Percentiles rank a stretch among this genome's conserved stretches.
These are phyloP conservation scores for Stenopsyche tienmushanensis DNA, from an alignment of 1,140 invertebrate genomes.

Conservation along the genomic window DNA sequence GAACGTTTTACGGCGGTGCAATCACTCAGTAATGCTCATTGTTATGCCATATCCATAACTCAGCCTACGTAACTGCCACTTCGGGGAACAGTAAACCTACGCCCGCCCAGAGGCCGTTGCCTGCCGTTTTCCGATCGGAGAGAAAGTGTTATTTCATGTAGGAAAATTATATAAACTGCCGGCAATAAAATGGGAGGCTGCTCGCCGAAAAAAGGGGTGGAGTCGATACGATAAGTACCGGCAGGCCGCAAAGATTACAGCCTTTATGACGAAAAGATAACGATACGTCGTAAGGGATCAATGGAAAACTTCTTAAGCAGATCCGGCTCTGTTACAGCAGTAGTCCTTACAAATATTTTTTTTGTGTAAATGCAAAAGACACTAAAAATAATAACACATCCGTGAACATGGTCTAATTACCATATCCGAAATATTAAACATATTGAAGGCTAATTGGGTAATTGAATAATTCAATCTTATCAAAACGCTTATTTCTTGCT, in stretches of 20 bases:
- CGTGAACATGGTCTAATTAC: no score
- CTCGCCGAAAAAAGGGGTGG: neutral
- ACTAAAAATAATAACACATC: no score
- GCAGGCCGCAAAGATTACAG: neutral
- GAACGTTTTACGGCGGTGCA: constrained; percentile 31
- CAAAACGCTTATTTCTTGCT: no score
- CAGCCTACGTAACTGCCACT: constrained; percentile 24
- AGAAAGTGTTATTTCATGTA: constrained; percentile 33
- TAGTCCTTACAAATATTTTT: no score
- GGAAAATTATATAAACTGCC: constrained; percentile 36
- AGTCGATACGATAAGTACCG: neutral
- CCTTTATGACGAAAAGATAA: neutral
- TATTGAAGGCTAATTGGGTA: no score
- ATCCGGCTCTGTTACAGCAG: no score
- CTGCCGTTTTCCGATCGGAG: neutral
- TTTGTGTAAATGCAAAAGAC: no score
- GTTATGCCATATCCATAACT: constrained; percentile 40
- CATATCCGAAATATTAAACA: no score
- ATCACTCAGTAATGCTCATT: constrained; percentile 39
- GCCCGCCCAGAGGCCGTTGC: no score
- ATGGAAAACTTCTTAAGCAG: neutral
- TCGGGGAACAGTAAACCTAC: constrained; percentile 30
- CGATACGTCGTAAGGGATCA: neutral
- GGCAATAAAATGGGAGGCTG: constrained; percentile 1
- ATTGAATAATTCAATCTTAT: no score